Evolutionary conservation across 2,797 vertebrate genomes (phyloP).

Genomic region (Nothura maculosa): DNA sequence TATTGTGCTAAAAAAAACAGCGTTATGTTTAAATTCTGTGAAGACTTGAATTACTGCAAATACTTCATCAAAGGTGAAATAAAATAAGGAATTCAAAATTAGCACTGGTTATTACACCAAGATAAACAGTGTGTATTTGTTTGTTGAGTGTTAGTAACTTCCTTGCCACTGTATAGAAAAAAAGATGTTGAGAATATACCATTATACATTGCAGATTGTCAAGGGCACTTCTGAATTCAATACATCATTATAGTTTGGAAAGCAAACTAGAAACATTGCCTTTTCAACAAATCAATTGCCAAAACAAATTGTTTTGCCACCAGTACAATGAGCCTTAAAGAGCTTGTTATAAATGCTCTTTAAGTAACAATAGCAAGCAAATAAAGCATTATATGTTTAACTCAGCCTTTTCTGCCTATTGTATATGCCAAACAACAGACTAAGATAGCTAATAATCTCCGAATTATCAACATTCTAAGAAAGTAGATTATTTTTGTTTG

Average conservation of each 20-base stretch:
- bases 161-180: background rate
- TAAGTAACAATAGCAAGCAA: conserved; percentile 2
- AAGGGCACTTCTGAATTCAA: conserved; percentile 52
- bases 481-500: background rate
- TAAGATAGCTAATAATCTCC: background rate
- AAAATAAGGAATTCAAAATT: background rate
- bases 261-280: conserved; percentile 38
- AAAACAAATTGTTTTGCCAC: conserved; percentile 23
- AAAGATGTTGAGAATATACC: background rate
- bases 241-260: conserved; percentile 22
- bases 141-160: background rate
- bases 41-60: background rate
- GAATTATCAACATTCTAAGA: background rate
- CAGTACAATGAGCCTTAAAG: background rate
- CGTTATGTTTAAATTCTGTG: background rate
- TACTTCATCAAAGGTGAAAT: background rate
- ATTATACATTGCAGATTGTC: conserved; percentile 32
- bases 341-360: conserved; percentile 7
- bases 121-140: background rate
- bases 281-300: conserved; percentile 37
- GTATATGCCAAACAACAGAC: background rate
- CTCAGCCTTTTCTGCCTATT: conserved; percentile 3
- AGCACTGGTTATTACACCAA: background rate
- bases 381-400: conserved; percentile 32
- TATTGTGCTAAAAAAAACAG: background rate